A percentile compares a stretch with the other conserved stretches of the same genome.
phyloP scores from a whole-genome alignment of 2,797 vertebrate species.

The Chelon auratus region DNA sequence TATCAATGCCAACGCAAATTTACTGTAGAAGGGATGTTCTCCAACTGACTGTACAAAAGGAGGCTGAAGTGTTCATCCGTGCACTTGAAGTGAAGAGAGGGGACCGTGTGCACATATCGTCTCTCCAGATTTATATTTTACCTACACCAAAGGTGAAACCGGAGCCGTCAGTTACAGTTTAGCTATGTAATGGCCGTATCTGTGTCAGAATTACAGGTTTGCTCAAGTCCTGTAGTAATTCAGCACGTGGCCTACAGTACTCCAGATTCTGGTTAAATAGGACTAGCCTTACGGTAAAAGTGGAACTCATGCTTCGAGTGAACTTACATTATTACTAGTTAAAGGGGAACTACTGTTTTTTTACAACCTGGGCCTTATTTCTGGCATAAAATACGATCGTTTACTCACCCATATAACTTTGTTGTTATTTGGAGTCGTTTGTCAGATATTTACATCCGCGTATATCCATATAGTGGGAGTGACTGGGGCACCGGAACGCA shows the following conservation, averaged over 20 bases:
- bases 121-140: constrained; percentile 1
- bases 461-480: too few relatives aligned
- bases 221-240: constrained; percentile 4
- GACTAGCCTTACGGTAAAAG: neutral
- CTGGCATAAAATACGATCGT: too few relatives aligned
- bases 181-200: neutral
- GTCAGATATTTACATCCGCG: too few relatives aligned
- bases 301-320: neutral
- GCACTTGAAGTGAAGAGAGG: neutral
- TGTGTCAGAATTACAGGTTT: constrained; percentile 7
- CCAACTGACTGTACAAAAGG: neutral
- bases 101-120: constrained; percentile 1
- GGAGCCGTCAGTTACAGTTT: constrained; percentile 12
- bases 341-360: too few relatives aligned
- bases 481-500: too few relatives aligned
- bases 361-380: too few relatives aligned
- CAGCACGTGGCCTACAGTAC: neutral
- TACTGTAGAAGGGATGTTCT: neutral
- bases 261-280: neutral
- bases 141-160: constrained; percentile 2
- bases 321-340: neutral
- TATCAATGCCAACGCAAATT: constrained; percentile 7
- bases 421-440: too few relatives aligned
- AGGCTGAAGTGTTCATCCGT: constrained; percentile 16
- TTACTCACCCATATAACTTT: too few relatives aligned